These are phyloP conservation scores for Cryptoprocta ferox DNA, from an alignment of 2,797 vertebrate species.

Conservation along the genomic window DNA sequence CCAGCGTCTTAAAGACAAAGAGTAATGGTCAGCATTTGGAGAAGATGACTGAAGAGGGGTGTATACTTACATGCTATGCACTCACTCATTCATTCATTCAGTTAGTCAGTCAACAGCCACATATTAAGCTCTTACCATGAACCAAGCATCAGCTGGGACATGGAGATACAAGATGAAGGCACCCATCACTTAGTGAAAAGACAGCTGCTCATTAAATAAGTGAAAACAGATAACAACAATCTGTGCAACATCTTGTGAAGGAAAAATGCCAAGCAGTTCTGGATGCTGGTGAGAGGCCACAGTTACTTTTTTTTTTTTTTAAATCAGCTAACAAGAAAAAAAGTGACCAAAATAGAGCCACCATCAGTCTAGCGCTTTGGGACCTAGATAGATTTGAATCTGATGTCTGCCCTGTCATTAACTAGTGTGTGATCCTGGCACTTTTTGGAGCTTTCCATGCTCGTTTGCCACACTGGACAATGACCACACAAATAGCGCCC, in stretches of 20 bases:
- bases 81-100: neutral
- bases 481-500: neutral
- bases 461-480: neutral
- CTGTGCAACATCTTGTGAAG: neutral
- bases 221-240: neutral
- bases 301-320: neutral
- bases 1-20: neutral
- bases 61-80: neutral
- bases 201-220: neutral
- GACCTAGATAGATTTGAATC: neutral
- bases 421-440: neutral
- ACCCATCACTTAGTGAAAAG: neutral
- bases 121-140: neutral
- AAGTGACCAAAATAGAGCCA: neutral
- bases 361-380: neutral
- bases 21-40: neutral
- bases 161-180: neutral
- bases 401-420: neutral
- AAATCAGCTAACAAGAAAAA: neutral
- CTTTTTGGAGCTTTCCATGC: neutral
- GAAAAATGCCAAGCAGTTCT: neutral
- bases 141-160: neutral
- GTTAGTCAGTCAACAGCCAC: neutral
- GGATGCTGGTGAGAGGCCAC: neutral
- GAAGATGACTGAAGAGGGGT: neutral